phyloP scores from a whole-genome alignment of 2,888 invertebrate genomes.

The Phania funesta region DNA sequence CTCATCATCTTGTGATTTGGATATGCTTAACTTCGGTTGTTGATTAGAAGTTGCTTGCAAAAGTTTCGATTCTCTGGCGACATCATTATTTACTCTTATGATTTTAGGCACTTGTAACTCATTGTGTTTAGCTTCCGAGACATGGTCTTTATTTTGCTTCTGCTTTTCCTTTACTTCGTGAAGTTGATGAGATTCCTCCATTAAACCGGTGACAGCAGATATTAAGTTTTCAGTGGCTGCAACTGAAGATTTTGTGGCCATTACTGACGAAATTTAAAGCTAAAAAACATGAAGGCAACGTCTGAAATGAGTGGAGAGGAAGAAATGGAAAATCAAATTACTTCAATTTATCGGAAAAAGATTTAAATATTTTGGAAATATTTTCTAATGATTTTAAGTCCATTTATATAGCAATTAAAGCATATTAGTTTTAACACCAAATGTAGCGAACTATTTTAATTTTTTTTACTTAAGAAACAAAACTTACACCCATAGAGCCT shows the following conservation, averaged over 20 bases:
- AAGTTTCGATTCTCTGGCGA: neutral
- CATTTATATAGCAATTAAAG: too few species aligned
- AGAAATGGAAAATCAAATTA: too few species aligned
- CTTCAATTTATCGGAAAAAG: neutral
- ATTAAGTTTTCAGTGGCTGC: slow-evolving; percentile 55
- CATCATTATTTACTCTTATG: slow-evolving; percentile 30
- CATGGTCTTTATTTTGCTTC: slow-evolving; percentile 27
- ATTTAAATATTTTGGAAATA: too few species aligned
- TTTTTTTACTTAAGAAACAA: too few species aligned
- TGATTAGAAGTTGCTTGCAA: slow-evolving; percentile 30
- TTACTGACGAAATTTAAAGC: slow-evolving; percentile 14
- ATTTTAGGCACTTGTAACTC: slow-evolving; percentile 45
- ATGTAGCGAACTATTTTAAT: too few species aligned
- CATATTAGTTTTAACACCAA: too few species aligned
- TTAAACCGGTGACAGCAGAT: slow-evolving; percentile 37
- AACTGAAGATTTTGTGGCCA: slow-evolving; percentile 55
- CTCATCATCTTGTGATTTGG: slow-evolving; percentile 67
- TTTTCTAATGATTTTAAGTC: too few species aligned
- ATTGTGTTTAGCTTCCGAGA: slow-evolving; percentile 6
- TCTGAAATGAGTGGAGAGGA: slow-evolving; percentile 35
- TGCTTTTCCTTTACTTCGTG: slow-evolving; percentile 40
- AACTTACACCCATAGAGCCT: too few species aligned
- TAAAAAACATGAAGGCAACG: slow-evolving; percentile 47
- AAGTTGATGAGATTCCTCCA: slow-evolving; percentile 56
- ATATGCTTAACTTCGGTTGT: slow-evolving; percentile 56